Conservation (phyloP, 2,888 invertebrate species). For the Ormyrus labotus region DNA sequence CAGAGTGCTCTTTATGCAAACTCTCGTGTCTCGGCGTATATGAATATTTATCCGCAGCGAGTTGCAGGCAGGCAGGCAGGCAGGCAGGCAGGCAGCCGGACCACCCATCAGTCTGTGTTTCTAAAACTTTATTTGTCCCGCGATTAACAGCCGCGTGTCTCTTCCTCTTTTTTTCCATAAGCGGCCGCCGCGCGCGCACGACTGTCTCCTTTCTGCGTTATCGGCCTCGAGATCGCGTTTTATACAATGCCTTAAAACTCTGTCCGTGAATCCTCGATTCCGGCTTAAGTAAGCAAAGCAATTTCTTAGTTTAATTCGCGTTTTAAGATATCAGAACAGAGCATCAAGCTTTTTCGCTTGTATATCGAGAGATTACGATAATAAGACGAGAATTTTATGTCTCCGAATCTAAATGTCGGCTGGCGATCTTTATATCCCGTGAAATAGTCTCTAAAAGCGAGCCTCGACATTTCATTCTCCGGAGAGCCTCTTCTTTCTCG, state of each 20-base stretch:
- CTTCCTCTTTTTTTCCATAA: background rate
- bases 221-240: constrained; percentile 12
- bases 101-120: constrained; percentile 44
- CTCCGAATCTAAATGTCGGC: constrained; percentile 34
- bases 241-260: constrained; percentile 25
- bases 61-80: background rate
- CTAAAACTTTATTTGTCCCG: constrained; percentile 25
- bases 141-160: background rate
- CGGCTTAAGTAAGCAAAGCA: constrained; percentile 30
- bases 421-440: constrained; percentile 42
- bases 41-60: constrained; percentile 46
- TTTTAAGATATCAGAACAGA: constrained; percentile 48
- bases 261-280: background rate
- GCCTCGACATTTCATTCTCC: constrained; percentile 16
- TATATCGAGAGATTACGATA: constrained; percentile 55
- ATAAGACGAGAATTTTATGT: constrained; percentile 52
- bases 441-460: constrained; percentile 47
- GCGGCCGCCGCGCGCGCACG: background rate
- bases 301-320: constrained; percentile 43
- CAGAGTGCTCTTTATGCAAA: constrained; percentile 25
- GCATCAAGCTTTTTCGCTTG: constrained; percentile 49
- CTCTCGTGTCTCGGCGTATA: background rate
- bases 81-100: background rate
- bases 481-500: background rate
- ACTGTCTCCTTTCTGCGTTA: background rate